Evolutionary conservation across 2,888 invertebrate species (phyloP).

Genomic region (Drosophila tanythrix): DNA sequence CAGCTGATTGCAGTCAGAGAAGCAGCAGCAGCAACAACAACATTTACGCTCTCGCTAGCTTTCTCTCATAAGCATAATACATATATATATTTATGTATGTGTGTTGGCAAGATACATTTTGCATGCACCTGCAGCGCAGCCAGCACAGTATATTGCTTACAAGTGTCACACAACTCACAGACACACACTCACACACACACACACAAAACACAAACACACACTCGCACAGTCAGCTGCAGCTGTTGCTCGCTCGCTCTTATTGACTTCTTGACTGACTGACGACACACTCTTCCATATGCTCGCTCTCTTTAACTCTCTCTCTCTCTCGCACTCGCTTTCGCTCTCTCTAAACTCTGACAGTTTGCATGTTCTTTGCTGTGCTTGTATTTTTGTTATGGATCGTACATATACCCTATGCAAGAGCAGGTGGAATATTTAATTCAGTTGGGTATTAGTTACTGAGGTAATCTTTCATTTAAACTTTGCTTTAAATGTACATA

Average conservation of each 20-base stretch:
- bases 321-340: neutral
- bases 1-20: conserved; percentile 45
- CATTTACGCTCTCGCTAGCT: conserved; percentile 7
- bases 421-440: neutral
- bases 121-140: conserved; percentile 35
- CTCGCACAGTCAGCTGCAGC: conserved; percentile 46
- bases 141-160: conserved; percentile 39
- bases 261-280: conserved; percentile 17
- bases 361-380: conserved; percentile 10
- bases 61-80: conserved; percentile 1
- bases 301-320: conserved; percentile 7
- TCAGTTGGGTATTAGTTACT: neutral
- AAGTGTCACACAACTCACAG: conserved; percentile 47
- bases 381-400: conserved; percentile 12
- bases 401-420: conserved; percentile 18
- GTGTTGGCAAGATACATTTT: conserved; percentile 22
- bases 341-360: conserved; percentile 7
- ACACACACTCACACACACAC: conserved; percentile 15
- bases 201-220: conserved; percentile 1
- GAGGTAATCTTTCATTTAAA: neutral
- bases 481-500: neutral
- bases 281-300: conserved; percentile 20
- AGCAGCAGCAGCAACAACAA: conserved; percentile 12
- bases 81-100: conserved; percentile 1
- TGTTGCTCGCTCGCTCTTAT: conserved; percentile 48